Evolutionary conservation across 2,888 invertebrate genomes (phyloP), one percentile per base, ranked within the genome.

Genomic region (Drosophila suboccidentalis): DNA sequence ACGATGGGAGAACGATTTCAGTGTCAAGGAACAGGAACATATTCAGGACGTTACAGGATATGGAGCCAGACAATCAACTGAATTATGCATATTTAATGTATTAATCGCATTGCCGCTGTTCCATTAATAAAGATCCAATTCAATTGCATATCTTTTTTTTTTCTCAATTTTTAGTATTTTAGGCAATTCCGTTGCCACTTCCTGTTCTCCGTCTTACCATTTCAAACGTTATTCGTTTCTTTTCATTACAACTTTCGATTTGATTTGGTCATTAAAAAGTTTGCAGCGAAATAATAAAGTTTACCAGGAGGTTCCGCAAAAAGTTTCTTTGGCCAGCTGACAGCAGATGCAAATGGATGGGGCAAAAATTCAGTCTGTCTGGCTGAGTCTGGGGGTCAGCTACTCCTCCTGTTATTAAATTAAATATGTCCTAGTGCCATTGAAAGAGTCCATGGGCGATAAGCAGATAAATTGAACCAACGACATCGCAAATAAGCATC

Each of bases 381-480:
- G 9, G 4, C 13, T 17, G 29, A 26, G 26, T 26, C 8, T 9
- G n/a, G 4, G 34, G 10, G 34, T 46, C 15, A 5, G 3, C 4
- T 2, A 5, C n/a, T n/a, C n/a, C 38, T 15, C 15, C 39, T 15
- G 2, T 11, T n/a, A 6, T 8, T 41, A 10, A 9, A 6, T 8
- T 41, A 10, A 9, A 41, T 8, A n/a, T 13, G 4, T 11, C 1
- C 2, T 29, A 22, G 29, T 96, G 95, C 96, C 96, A 96, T 5
- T 92, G 90, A 41, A 96, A 93, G 0, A 94, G 91, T 10, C 95
- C 95, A 86, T 97, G 97, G 55, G 95, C 95, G 0, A 97, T 66
- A 38, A 97, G 90, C 3, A 97, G 93, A 90, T 97, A 97, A 0
- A 93, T 91, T 0, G 95, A 95, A 0, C 95, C 94, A 0, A 96